Evolutionary conservation across 1,140 invertebrate genomes (phyloP).

Genomic region (Bombus huntii): DNA sequence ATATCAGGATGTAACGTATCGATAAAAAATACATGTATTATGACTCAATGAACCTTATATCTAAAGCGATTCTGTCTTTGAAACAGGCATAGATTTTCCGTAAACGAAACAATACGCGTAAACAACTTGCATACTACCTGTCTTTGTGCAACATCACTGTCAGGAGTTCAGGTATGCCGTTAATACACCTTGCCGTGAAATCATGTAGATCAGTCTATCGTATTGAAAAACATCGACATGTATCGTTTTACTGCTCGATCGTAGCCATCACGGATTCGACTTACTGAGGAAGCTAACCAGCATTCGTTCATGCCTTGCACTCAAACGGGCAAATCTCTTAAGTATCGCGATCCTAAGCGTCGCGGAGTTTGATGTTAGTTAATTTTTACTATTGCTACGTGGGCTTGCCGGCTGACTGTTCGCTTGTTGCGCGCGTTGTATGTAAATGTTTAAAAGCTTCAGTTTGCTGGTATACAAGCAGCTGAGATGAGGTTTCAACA

Average conservation of each 20-base stretch:
- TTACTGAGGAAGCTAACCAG: conserved; percentile 77
- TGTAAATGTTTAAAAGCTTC: conserved; percentile 89
- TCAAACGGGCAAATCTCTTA: conserved; percentile 76
- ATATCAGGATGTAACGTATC: conserved; percentile 21
- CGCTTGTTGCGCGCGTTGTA: conserved; percentile 85
- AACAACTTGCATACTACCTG: conserved; percentile 9
- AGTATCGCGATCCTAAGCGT: conserved; percentile 78
- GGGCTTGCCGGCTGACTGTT: conserved; percentile 79
- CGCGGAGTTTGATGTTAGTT: conserved; percentile 74
- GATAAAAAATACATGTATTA: conserved; percentile 11
- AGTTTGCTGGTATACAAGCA: conserved; percentile 93
- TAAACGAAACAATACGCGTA: conserved; percentile 39
- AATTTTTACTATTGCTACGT: conserved; percentile 77
- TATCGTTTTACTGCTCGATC: conserved; percentile 3
- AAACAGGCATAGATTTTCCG: conserved; percentile 40
- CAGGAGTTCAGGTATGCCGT: conserved; percentile 23
- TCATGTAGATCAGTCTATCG: conserved; percentile 48
- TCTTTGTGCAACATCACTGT: conserved; percentile 50
- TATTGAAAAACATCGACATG: conserved; percentile 44
- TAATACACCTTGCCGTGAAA: conserved; percentile 26
- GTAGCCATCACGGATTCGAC: conserved; percentile 66
- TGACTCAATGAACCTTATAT: conserved; percentile 29
- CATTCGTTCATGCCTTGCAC: conserved; percentile 73
- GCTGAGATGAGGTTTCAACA: conserved; percentile 90
- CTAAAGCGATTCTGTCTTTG: conserved; percentile 24